Conservation (phyloP, 2,888 invertebrate species). For the Metacarcinus magister region DNA sequence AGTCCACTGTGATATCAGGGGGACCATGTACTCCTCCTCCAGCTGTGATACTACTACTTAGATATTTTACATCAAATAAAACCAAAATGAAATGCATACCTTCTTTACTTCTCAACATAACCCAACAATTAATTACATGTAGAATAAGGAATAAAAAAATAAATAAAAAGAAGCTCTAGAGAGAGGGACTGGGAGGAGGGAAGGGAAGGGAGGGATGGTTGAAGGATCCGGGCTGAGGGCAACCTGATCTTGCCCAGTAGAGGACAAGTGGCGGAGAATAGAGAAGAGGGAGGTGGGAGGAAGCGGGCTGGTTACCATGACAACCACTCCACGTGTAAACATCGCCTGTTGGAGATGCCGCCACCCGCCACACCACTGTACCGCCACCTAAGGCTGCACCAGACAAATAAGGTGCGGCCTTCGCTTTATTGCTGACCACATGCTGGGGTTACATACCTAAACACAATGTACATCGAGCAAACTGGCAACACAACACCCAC, state of each 20-base stretch:
- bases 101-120: slow-evolving; percentile 18
- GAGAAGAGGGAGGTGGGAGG: not conserved
- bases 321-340: slow-evolving; percentile 21
- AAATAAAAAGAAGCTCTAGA: not conserved
- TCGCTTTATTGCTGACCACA: not conserved
- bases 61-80: slow-evolving; percentile 60
- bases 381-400: not conserved
- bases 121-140: not conserved
- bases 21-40: not conserved
- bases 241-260: not conserved
- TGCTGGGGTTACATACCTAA: not conserved
- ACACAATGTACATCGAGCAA: not conserved
- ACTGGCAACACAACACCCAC: slow-evolving; percentile 29
- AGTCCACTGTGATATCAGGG: slow-evolving; percentile 68
- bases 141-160: not conserved
- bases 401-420: slow-evolving; percentile 16
- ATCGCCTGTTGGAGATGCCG: not conserved
- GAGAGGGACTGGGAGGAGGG: not conserved
- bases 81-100: slow-evolving; percentile 54
- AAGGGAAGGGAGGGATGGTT: not conserved
- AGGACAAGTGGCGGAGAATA: not conserved
- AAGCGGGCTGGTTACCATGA: not conserved
- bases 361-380: not conserved
- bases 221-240: not conserved
- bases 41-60: slow-evolving; percentile 68